A percentile compares a stretch with the other conserved stretches of the same genome.
Conservation (phyloP, 1,140 invertebrate genomes). For the Zaprionus africanus region DNA sequence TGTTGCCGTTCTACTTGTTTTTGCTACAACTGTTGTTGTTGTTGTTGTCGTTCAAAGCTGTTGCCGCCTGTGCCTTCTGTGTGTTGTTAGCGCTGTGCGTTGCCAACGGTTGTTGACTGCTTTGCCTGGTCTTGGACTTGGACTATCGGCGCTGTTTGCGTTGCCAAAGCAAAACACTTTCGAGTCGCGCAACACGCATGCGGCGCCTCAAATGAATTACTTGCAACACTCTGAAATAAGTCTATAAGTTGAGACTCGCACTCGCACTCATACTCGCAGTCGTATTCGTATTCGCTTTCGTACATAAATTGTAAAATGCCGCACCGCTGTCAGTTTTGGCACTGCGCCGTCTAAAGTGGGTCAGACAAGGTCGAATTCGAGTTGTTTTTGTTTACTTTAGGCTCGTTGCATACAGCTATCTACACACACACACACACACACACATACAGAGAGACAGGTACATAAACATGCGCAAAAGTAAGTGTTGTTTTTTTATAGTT, state of each 20-base stretch:
- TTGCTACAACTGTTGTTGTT: constrained; percentile 4
- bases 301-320: constrained; percentile 78
- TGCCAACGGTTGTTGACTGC: constrained; percentile 36
- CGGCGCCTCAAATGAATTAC: constrained; percentile 45
- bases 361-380: constrained; percentile 76
- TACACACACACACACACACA: constrained; percentile 24
- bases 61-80: constrained; percentile 21
- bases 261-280: neutral
- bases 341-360: constrained; percentile 74
- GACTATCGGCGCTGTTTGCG: constrained; percentile 25
- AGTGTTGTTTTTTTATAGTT: constrained; percentile 34
- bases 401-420: constrained; percentile 18
- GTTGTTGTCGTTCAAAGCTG: constrained; percentile 3
- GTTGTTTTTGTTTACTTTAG: constrained; percentile 57
- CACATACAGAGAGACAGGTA: constrained; percentile 27
- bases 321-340: constrained; percentile 77
- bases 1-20: neutral
- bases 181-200: constrained; percentile 57
- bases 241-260: constrained; percentile 30
- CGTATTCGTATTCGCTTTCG: constrained; percentile 4
- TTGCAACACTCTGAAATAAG: constrained; percentile 58
- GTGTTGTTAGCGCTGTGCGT: constrained; percentile 31
- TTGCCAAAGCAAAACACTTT: constrained; percentile 46
- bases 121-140: constrained; percentile 40
- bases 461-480: constrained; percentile 15